Evolutionary conservation across 2,888 invertebrate genomes (phyloP), one percentile per base, ranked within the genome.

Genomic region (Pachliopta kotzebuea): DNA sequence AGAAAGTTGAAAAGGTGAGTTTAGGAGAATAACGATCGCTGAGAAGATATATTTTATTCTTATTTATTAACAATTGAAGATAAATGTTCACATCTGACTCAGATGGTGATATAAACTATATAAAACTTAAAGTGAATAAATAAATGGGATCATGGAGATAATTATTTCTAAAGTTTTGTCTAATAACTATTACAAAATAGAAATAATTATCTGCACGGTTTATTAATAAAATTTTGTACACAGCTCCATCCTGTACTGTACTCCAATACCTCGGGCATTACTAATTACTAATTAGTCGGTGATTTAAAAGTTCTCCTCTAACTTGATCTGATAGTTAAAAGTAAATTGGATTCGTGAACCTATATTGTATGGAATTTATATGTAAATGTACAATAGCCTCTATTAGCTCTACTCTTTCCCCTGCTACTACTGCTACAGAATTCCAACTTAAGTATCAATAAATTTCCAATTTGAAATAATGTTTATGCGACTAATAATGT

Each of bases 1-100:
- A 98, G 90, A 97, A 98, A 94, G 97, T 97, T 68, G 98, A 98
- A 93, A 97, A 95, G 96, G 98, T 98, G 95, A 92, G 93, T 31
- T 53, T 55, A 24, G 3, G 45, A 53, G 24, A 21, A 53, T 17
- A n/a, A 57, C 69, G 70, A 62, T 17, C 55, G 21, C 24, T 29
- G 9, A 50, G 14, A 20, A 20, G 20, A 31, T 37, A 11, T 45
- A 4, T 45, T 6, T 8, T 18, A 7, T 4, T 45, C 18, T 45
- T 45, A 55, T 45, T 52, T 52, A 57, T 29, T 9, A 2, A 20
- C 8, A 24, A 17, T n/a, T 31, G 4, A 50, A 29, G 20, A 50
- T 14, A 24, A 26, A n/a, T 55, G 4, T n/a, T 31, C 20, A 23
- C 42, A 45, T 11, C 11, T 37, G 21, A 0, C 21, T n/a, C 56